Conservation (phyloP, 2,888 invertebrate species). For the Malacosoma neustria region DNA sequence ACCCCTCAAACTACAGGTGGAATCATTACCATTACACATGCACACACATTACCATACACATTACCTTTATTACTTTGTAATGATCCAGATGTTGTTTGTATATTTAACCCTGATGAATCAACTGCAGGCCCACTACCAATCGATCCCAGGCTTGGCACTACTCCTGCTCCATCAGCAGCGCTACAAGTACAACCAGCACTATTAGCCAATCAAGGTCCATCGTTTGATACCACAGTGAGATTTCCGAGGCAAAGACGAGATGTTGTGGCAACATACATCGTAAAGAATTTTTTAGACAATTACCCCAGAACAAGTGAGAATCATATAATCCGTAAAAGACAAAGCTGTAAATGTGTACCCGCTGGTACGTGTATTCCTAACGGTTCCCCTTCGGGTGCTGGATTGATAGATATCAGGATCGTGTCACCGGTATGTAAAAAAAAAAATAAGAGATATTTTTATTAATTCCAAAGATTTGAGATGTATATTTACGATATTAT, state of each 20-base stretch:
- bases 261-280: conserved; percentile 8
- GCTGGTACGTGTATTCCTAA: conserved; percentile 42
- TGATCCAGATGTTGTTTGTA: conserved; percentile 55
- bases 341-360: conserved; percentile 55
- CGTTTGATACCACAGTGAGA: conserved; percentile 43
- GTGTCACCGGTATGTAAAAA: conserved; percentile 68
- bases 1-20: conserved; percentile 32
- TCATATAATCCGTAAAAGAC: conserved; percentile 48
- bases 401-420: conserved; percentile 76
- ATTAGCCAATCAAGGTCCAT: conserved; percentile 43
- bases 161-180: conserved; percentile 40
- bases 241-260: conserved; percentile 56
- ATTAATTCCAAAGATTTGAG: too few species aligned
- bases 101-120: conserved; percentile 59
- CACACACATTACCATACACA: too few species aligned
- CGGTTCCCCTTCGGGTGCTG: conserved; percentile 56
- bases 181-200: conserved; percentile 41
- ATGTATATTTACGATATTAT: not conserved
- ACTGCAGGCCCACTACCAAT: conserved; percentile 56
- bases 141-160: conserved; percentile 64
- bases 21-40: too few species aligned
- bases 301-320: conserved; percentile 11
- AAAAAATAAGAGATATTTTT: conserved; percentile 1
- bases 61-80: conserved; percentile 56
- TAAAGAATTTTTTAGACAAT: conserved; percentile 17